These are phyloP conservation scores for Tolypeutes matacus DNA, from an alignment of 2,797 vertebrate genomes.

Conservation along the genomic window DNA sequence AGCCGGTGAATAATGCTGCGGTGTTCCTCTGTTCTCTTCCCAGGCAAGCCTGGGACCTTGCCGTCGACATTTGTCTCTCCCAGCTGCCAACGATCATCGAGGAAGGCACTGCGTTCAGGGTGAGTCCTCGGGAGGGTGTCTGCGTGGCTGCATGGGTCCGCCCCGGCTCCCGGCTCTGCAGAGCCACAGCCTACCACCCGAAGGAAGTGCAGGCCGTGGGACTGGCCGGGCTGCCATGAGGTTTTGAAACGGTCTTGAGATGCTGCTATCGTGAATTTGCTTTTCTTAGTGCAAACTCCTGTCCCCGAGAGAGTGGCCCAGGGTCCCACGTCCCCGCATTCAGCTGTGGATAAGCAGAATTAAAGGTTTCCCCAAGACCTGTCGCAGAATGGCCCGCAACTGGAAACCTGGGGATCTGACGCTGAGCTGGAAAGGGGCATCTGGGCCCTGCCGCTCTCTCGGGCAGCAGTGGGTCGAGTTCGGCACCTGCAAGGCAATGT, in stretches of 20 bases:
- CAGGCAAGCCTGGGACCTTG: conserved; percentile 99
- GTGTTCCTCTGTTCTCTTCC: conserved; percentile 9
- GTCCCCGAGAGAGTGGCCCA: fast-evolving
- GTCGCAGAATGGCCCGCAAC: too few relatives aligned
- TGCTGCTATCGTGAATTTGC: fast-evolving
- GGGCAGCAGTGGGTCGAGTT: fast-evolving
- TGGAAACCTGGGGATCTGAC: neutral
- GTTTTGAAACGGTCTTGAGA: neutral
- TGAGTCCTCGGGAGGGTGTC: conserved; percentile 86
- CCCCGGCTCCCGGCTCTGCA: neutral
- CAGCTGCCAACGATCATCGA: conserved; percentile 99
- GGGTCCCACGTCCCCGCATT: neutral
- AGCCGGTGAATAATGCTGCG: fast-evolving
- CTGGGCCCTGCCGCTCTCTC: neutral
- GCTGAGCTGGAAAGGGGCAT: too few relatives aligned
- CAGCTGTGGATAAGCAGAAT: neutral
- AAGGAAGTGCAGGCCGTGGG: neutral
- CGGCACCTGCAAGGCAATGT: fast-evolving
- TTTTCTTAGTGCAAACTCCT: neutral
- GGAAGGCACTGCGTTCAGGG: conserved; percentile 97
- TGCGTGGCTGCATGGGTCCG: too few relatives aligned
- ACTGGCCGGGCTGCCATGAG: too few relatives aligned
- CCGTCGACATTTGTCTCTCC: conserved; percentile 98
- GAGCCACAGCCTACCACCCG: neutral
- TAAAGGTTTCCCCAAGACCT: neutral